A percentile compares a stretch with the other conserved stretches of the same genome.
Conservation (phyloP, 1,140 invertebrate genomes). For the Sitobion miscanthi region DNA sequence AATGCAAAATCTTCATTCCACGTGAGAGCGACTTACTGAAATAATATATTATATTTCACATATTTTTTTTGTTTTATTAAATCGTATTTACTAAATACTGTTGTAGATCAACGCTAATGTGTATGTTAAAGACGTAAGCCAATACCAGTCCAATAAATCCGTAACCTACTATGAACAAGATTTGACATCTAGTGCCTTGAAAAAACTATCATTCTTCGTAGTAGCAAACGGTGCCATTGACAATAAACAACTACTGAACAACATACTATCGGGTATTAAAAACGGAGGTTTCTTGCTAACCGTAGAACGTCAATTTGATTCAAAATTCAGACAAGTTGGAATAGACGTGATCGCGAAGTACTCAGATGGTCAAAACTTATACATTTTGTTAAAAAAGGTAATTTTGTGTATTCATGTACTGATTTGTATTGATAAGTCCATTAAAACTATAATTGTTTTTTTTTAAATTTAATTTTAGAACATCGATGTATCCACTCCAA, state of each 20-base stretch:
- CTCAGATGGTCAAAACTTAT: background rate
- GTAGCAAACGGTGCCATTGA: background rate
- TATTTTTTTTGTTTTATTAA: background rate
- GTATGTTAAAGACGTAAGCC: background rate
- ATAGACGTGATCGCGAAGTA: conserved; percentile 5
- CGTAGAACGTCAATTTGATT: conserved; percentile 31
- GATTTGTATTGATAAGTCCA: background rate
- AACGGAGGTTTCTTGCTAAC: conserved; percentile 48
- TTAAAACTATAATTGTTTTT: background rate
- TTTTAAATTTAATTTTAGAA: background rate
- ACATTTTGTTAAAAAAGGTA: conserved; percentile 46
- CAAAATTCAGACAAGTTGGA: conserved; percentile 19
- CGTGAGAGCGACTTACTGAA: background rate
- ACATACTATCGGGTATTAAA: conserved; percentile 4
- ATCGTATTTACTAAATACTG: background rate
- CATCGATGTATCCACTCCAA: background rate
- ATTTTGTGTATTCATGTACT: background rate
- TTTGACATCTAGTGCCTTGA: background rate
- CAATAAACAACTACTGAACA: conserved; percentile 24
- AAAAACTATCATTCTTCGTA: background rate
- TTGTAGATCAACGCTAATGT: conserved; percentile 31
- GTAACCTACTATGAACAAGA: conserved; percentile 24
- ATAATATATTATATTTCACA: background rate
- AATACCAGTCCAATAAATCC: background rate
- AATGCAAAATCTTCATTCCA: background rate